Percentiles rank a stretch among this genome's conserved stretches.
These are phyloP conservation scores for Dolichopus griseipennis DNA, from an alignment of 2,888 invertebrate genomes.

Conservation along the genomic window DNA sequence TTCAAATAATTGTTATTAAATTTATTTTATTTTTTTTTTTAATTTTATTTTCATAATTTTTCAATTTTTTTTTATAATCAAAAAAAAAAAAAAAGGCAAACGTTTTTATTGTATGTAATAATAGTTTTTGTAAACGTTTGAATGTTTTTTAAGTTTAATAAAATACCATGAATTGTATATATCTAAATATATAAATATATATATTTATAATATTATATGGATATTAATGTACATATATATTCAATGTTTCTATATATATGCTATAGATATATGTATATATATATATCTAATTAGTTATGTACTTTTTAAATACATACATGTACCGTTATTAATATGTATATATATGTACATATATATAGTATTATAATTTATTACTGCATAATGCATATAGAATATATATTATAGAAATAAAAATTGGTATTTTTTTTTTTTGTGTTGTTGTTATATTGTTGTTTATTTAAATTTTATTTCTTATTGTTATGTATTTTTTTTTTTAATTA, in stretches of 20 bases:
- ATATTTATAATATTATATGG: too few species aligned
- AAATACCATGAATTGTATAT: too few species aligned
- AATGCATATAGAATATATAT: too few species aligned
- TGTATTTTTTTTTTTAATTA: conserved; percentile 1
- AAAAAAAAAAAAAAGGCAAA: not conserved
- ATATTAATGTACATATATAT: too few species aligned
- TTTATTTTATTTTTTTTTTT: not conserved
- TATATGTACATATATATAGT: too few species aligned
- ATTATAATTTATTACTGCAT: too few species aligned
- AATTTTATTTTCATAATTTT: not conserved
- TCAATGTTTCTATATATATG: not conserved
- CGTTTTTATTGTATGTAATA: not conserved
- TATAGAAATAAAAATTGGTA: too few species aligned
- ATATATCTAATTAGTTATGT: not conserved
- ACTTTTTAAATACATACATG: too few species aligned
- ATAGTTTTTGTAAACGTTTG: not conserved
- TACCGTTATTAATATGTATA: too few species aligned
- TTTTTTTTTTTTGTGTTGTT: too few species aligned
- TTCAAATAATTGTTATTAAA: conserved; percentile 8
- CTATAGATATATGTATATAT: not conserved
- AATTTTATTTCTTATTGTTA: not conserved
- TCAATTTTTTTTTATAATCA: not conserved
- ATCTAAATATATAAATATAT: too few species aligned
- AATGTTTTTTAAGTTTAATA: not conserved
- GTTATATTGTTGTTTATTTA: too few species aligned